phyloP scores from a whole-genome alignment of 2,797 vertebrate genomes.

The Cyprinella venusta region DNA sequence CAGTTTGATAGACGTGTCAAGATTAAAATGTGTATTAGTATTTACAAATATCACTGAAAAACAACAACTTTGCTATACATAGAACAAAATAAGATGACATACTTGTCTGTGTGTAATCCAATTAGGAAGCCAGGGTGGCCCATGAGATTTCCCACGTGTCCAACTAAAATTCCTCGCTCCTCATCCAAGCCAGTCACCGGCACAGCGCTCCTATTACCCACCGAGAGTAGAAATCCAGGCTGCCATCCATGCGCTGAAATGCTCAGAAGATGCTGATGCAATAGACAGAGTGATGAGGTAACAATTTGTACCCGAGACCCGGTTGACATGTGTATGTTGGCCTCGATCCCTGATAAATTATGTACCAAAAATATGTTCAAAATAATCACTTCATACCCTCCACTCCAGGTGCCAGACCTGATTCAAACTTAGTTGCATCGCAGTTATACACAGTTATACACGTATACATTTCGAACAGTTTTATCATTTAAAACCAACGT shows the following conservation, averaged over 20 bases:
- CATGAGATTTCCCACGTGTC: slow-evolving; percentile 61
- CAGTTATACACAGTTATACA: background rate
- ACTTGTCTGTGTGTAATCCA: slow-evolving; percentile 60
- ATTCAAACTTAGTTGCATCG: slow-evolving; percentile 7
- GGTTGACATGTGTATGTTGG: slow-evolving; percentile 56
- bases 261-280: slow-evolving; percentile 57
- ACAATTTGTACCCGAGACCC: slow-evolving; percentile 59
- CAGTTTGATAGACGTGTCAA: background rate
- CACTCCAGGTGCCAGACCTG: slow-evolving; percentile 22
- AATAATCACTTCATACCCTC: slow-evolving; percentile 54
- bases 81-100: slow-evolving; percentile 55
- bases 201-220: slow-evolving; percentile 56
- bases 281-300: slow-evolving; percentile 58
- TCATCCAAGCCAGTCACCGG: slow-evolving; percentile 54
- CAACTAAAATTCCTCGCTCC: slow-evolving; percentile 58
- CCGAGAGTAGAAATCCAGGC: slow-evolving; percentile 55
- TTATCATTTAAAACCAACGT: background rate
- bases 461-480: background rate
- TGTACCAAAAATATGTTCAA: slow-evolving; percentile 49
- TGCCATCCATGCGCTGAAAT: slow-evolving; percentile 51
- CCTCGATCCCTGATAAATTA: slow-evolving; percentile 52
- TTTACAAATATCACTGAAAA: background rate
- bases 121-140: slow-evolving; percentile 59
- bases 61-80: slow-evolving; percentile 43
- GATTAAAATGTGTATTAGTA: background rate